Percentiles rank a stretch among this genome's conserved stretches.
Evolutionary conservation across 2,113 vertebrate species (phyloP).

Genomic region (Daphoenositta chrysoptera): DNA sequence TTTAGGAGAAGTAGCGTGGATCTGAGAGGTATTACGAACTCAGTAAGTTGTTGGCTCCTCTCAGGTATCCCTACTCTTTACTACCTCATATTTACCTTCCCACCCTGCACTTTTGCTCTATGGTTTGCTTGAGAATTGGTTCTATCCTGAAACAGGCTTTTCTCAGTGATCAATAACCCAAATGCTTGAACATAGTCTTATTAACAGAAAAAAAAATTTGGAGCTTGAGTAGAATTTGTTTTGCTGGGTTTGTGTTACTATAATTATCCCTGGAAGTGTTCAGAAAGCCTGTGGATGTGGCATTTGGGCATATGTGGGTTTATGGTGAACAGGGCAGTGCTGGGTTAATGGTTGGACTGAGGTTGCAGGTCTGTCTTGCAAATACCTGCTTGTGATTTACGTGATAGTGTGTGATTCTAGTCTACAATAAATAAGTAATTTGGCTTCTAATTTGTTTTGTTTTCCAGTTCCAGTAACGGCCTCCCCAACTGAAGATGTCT

Average conservation of each 20-base stretch:
- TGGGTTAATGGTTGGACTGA: not conserved
- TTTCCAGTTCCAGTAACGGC: conserved; percentile 53
- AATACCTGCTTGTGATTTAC: not conserved
- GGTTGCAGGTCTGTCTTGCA: not conserved
- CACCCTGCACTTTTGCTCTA: accelerated
- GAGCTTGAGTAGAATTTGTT: not conserved
- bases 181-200: not conserved
- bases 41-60: not conserved
- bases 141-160: not conserved
- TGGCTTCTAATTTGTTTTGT: not conserved
- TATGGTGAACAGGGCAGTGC: not conserved
- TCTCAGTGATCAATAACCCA: not conserved
- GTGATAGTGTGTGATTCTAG: not conserved
- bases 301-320: not conserved
- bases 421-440: not conserved
- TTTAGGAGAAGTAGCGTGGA: not conserved
- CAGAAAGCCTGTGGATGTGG: not conserved
- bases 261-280: not conserved
- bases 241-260: not conserved
- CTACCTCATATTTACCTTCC: not conserved
- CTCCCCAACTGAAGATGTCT: conserved; percentile 84
- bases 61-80: not conserved
- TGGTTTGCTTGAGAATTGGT: not conserved
- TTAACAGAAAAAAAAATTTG: not conserved
- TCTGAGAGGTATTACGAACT: not conserved